Evolutionary conservation across 2,888 invertebrate species (phyloP).

Genomic region (Agonopterix subpropinquella): DNA sequence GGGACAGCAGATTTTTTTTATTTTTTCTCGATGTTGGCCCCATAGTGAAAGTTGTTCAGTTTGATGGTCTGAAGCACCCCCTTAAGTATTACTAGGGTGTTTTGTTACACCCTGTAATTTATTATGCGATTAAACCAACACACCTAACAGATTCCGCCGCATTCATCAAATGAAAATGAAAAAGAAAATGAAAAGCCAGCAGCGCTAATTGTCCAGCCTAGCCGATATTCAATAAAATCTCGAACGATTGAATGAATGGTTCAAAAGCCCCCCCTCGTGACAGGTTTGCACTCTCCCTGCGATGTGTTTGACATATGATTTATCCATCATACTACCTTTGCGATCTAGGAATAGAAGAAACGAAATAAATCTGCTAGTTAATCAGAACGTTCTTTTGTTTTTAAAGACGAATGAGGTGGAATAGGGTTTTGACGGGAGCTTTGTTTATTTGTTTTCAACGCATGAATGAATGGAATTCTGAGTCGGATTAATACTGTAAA

Average conservation of each 20-base stretch:
- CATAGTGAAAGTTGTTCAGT: no score
- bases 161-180: background rate
- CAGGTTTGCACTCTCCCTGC: constrained; percentile 46
- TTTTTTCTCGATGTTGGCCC: no score
- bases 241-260: constrained; percentile 39
- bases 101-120: no score
- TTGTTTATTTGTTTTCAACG: no score
- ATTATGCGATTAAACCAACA: no score
- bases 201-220: constrained; percentile 41
- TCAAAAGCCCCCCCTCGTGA: constrained; percentile 33
- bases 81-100: no score
- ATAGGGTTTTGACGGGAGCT: no score
- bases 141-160: background rate
- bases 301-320: constrained; percentile 57
- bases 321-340: constrained; percentile 36
- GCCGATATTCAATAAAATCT: constrained; percentile 37
- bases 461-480: no score
- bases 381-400: constrained; percentile 23
- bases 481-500: no score
- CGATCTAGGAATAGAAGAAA: constrained; percentile 26
- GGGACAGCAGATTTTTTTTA: no score
- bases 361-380: constrained; percentile 25
- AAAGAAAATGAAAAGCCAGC: constrained; percentile 32
- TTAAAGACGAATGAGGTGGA: background rate
- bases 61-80: no score